Evolutionary conservation across 2,113 vertebrate species (phyloP).

Genomic region (Mustela lutreola): DNA sequence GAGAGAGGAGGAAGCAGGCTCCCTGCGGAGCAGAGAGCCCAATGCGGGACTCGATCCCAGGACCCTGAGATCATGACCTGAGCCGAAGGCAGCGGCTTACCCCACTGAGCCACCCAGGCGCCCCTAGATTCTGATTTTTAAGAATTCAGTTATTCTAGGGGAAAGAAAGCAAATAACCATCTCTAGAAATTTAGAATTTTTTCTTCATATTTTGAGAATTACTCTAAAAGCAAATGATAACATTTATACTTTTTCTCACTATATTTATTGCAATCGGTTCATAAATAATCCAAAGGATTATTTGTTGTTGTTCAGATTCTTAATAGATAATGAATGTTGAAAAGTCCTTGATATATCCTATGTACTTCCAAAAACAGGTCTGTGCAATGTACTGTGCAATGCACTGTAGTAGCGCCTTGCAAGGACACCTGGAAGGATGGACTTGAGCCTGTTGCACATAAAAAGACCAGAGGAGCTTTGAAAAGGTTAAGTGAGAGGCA

Average conservation of each 20-base stretch:
- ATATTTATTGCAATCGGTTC: background rate
- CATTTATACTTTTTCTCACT: background rate
- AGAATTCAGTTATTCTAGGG: background rate
- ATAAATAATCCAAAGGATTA: background rate
- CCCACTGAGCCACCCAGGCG: too few species aligned
- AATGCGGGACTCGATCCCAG: too few species aligned
- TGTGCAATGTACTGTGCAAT: background rate
- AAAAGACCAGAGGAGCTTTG: background rate
- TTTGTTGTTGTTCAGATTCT: background rate
- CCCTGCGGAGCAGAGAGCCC: too few species aligned
- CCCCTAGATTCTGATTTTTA: background rate
- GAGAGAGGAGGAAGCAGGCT: too few species aligned
- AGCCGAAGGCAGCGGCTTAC: too few species aligned
- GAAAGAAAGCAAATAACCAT: background rate
- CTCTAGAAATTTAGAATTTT: background rate
- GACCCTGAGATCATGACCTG: too few species aligned
- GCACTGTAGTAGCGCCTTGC: fast-evolving
- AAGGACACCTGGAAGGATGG: background rate
- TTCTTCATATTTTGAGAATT: background rate
- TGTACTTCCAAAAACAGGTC: background rate
- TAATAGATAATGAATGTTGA: background rate
- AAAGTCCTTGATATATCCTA: background rate
- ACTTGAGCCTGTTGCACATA: background rate
- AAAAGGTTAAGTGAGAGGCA: background rate
- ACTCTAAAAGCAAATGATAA: background rate